Evolutionary conservation across 2,797 vertebrate species (phyloP), one percentile per base, ranked within the genome.

Genomic region (Sebastiscus albofasciatus): DNA sequence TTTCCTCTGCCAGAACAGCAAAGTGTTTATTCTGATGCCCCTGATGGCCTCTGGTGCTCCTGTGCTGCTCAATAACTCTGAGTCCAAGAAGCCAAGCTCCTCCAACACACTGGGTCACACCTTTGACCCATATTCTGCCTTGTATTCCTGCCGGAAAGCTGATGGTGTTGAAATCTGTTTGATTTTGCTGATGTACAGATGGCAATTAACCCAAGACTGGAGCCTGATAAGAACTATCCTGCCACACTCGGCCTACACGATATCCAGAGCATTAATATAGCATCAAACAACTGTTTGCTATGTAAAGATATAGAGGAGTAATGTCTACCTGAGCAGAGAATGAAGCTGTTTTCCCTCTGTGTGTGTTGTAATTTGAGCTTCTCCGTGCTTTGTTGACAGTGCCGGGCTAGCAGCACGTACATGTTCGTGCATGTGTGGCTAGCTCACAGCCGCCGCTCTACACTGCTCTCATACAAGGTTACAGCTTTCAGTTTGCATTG

Each of bases 21-120:
- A 81, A 78, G 54, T 79, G 60, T 82, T 80, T 90, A 69, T n/a
- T 87, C 68, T 54, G 72, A 83, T 80, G 76, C 49, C 55, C 4
- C 4, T 13, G 67, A 42, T 81, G 81, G 67, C 80, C 33, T 62
- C 54, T 39, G 29, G 77, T 26, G 27, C 49, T 84, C 75, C 66
- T 80, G 34, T 65, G 56, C 81, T 52, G 54, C 72, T 80, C 66
- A 80, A 67, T 76, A 59, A 83, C 79, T 80, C 12, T 56, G 67
- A 33, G 69, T 65, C 62, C 56, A 76, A 88, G 24, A 82, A 42
- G 62, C 62, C 52, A 71, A 58, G 70, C 77, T 81, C 72, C 72
- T 65, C 54, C 56, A 27, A 24, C 75, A 33, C 54, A 42, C 73
- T 72, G 49, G 75, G 72, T 74, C 61, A 67, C 66, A 80, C 18